A percentile compares a stretch with the other conserved stretches of the same genome.
Evolutionary conservation across 2,888 invertebrate genomes (phyloP).

Genomic region (Trachelus troglodyta): DNA sequence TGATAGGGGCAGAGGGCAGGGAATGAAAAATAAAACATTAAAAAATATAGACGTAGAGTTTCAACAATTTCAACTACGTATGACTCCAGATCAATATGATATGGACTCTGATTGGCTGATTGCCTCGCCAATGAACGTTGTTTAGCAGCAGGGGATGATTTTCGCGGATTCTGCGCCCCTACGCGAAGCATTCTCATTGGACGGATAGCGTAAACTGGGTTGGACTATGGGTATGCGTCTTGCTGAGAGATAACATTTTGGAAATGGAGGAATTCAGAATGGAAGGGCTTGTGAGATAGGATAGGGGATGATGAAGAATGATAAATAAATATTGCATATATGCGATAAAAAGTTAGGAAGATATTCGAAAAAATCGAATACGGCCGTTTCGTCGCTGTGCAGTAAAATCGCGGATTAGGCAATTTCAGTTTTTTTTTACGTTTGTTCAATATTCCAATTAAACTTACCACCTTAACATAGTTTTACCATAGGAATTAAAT

Average conservation of each 20-base stretch:
- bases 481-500: background rate
- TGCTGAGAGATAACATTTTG: slow-evolving; percentile 29
- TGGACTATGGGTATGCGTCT: slow-evolving; percentile 30
- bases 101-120: slow-evolving; percentile 40
- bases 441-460: background rate
- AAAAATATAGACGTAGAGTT: background rate
- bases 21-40: slow-evolving; percentile 19
- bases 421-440: background rate
- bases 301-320: background rate
- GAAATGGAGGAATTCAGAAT: slow-evolving; percentile 40
- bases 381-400: background rate
- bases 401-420: background rate
- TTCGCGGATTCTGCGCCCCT: slow-evolving; percentile 52
- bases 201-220: slow-evolving; percentile 43
- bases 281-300: background rate
- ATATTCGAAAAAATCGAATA: background rate
- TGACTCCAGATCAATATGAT: slow-evolving; percentile 36
- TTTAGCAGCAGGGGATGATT: slow-evolving; percentile 39
- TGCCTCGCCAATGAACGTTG: slow-evolving; percentile 39
- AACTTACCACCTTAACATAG: background rate
- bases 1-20: slow-evolving; percentile 9
- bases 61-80: background rate
- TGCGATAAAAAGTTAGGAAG: background rate
- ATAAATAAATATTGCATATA: background rate
- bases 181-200: slow-evolving; percentile 40